Evolutionary conservation across 1,140 invertebrate genomes (phyloP).

Genomic region (Brachionus koreanus): DNA sequence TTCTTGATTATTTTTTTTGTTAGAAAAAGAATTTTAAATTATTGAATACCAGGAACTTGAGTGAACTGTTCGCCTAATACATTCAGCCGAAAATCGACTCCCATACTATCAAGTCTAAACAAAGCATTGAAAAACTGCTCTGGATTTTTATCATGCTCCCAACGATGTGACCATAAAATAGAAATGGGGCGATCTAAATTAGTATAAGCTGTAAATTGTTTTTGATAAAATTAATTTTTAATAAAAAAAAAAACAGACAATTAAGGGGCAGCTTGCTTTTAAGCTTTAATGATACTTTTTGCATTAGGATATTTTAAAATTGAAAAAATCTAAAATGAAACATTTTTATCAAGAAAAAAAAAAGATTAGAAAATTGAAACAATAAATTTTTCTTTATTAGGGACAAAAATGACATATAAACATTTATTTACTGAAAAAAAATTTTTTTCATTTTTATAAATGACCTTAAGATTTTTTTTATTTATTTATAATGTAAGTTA

Average conservation of each 20-base stretch:
- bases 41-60: slow-evolving; percentile 60
- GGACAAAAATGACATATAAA: too few relatives aligned
- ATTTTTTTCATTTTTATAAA: neutral
- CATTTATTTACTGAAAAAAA: neutral
- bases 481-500: neutral
- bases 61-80: slow-evolving; percentile 65
- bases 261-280: too few relatives aligned
- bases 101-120: slow-evolving; percentile 61
- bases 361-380: too few relatives aligned
- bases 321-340: too few relatives aligned
- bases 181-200: slow-evolving; percentile 58
- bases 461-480: neutral
- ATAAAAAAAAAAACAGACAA: neutral
- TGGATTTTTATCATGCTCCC: slow-evolving; percentile 76
- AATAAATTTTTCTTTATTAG: too few relatives aligned
- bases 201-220: neutral
- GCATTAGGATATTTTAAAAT: too few relatives aligned
- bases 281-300: too few relatives aligned
- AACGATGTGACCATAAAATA: slow-evolving; percentile 73
- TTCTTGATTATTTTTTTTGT: neutral
- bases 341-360: too few relatives aligned
- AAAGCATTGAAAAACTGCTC: slow-evolving; percentile 65
- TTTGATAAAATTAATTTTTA: neutral
- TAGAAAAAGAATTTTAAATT: neutral
- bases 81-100: slow-evolving; percentile 64